Conservation (phyloP, 2,113 vertebrate genomes). For the Elgaria multicarinata region DNA sequence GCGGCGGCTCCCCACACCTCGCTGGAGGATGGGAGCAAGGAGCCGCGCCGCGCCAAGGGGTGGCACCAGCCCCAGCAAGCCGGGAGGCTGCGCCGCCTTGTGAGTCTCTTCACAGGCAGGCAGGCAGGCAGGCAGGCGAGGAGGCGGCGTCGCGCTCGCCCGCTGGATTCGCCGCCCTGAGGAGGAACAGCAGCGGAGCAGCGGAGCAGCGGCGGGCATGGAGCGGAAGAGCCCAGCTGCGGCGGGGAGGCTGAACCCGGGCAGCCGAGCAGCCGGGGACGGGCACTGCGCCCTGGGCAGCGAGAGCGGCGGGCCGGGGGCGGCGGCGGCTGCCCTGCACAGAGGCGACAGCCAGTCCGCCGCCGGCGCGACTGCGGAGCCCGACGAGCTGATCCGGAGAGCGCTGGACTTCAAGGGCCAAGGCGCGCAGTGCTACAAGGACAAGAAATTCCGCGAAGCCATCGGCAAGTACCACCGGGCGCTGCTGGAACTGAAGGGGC, state of each 20-base stretch:
- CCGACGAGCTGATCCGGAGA: slow-evolving; percentile 85
- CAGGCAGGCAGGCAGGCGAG: neutral
- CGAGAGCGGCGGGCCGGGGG: slow-evolving; percentile 28
- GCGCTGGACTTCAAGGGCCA: slow-evolving; percentile 95
- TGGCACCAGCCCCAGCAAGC: slow-evolving; percentile 13
- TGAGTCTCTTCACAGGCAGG: neutral
- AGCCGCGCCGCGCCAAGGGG: slow-evolving; percentile 42
- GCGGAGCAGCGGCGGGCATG: slow-evolving; percentile 55
- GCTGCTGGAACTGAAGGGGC: slow-evolving; percentile 94
- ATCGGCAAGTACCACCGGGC: slow-evolving; percentile 99
- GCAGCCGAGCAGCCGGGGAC: slow-evolving; percentile 54
- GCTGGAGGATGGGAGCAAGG: slow-evolving; percentile 57
- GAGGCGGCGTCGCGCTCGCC: neutral
- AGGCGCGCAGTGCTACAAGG: slow-evolving; percentile 97
- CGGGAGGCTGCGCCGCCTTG: neutral
- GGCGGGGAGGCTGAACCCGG: slow-evolving; percentile 58
- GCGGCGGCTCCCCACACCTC: neutral
- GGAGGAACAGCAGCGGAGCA: neutral
- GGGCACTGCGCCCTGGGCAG: slow-evolving; percentile 52
- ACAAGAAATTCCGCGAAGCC: slow-evolving; percentile 98
- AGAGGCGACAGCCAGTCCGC: slow-evolving; percentile 48
- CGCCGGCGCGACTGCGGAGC: slow-evolving; percentile 62
- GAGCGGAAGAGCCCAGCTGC: slow-evolving; percentile 61
- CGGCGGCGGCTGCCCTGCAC: slow-evolving; percentile 50
- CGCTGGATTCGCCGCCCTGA: neutral